These are phyloP conservation scores for Pungitius pungitius DNA, from an alignment of 2,113 vertebrate genomes.

Conservation along the genomic window DNA sequence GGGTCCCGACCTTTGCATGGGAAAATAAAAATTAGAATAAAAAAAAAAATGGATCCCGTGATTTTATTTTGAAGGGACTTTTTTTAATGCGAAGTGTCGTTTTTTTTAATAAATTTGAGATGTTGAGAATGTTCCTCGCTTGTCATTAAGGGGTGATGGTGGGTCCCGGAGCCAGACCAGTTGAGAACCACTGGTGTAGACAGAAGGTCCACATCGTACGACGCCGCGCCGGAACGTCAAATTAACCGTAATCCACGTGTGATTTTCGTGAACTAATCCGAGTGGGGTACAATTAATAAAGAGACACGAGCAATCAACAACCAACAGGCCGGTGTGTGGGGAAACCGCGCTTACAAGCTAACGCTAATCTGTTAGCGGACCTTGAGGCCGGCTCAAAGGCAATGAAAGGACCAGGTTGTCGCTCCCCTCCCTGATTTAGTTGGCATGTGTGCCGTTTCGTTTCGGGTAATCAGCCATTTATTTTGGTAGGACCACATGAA, in stretches of 20 bases:
- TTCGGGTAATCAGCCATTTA: slow-evolving; percentile 19
- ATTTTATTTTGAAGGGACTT: too few species aligned
- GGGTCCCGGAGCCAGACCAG: too few species aligned
- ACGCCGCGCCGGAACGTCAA: not conserved
- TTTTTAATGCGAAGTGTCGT: too few species aligned
- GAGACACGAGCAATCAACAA: not conserved
- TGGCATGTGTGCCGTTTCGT: slow-evolving; percentile 2
- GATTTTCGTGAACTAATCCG: not conserved
- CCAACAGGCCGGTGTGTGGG: too few species aligned
- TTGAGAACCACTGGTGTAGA: too few species aligned
- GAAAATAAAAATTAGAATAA: too few species aligned
- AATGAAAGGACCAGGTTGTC: not conserved
- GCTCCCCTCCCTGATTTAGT: slow-evolving; percentile 10
- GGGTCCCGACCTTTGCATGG: too few species aligned
- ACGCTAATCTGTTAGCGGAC: slow-evolving; percentile 14
- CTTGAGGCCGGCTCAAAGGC: slow-evolving; percentile 5
- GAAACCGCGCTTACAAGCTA: slow-evolving; percentile 4
- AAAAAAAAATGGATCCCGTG: too few species aligned
- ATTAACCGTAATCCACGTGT: not conserved
- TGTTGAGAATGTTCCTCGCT: too few species aligned
- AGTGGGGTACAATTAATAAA: not conserved
- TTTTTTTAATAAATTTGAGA: too few species aligned
- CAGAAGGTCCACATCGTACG: too few species aligned
- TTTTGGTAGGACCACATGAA: slow-evolving; percentile 14
- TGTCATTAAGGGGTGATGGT: too few species aligned